Conservation (phyloP, 2,797 vertebrate species). For the Loris lydekkerianus region DNA sequence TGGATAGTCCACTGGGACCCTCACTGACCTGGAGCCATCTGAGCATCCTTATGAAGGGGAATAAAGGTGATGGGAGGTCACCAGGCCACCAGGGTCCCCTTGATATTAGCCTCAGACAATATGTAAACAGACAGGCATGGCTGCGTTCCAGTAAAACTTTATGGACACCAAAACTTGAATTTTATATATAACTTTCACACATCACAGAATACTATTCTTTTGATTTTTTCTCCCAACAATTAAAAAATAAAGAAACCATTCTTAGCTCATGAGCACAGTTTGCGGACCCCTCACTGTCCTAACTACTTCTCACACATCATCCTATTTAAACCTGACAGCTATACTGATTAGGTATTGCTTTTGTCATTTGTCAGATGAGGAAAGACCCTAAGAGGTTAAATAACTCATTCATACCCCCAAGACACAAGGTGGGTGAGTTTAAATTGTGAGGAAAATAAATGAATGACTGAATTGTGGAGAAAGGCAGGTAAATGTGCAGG, state of each 20-base stretch:
- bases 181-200: not conserved
- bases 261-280: not conserved
- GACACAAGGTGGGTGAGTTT: not conserved
- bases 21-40: not conserved
- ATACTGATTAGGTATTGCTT: not conserved
- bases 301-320: not conserved
- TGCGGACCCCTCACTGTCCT: not conserved
- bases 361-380: not conserved
- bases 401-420: not conserved
- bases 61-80: fast-evolving
- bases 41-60: not conserved
- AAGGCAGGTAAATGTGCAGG: not conserved
- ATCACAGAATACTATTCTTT: not conserved
- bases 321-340: not conserved
- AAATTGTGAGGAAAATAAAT: not conserved
- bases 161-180: not conserved
- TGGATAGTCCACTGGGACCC: not conserved
- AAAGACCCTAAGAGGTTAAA: not conserved
- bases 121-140: not conserved
- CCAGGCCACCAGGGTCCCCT: not conserved
- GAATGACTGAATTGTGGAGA: not conserved
- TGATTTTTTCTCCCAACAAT: not conserved
- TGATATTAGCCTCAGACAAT: not conserved
- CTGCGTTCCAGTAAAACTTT: not conserved
- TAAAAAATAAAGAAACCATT: not conserved